Base-by-base conservation (phyloP, 2,113 vertebrate genomes). In the Psephotus haematonotus region DNA sequence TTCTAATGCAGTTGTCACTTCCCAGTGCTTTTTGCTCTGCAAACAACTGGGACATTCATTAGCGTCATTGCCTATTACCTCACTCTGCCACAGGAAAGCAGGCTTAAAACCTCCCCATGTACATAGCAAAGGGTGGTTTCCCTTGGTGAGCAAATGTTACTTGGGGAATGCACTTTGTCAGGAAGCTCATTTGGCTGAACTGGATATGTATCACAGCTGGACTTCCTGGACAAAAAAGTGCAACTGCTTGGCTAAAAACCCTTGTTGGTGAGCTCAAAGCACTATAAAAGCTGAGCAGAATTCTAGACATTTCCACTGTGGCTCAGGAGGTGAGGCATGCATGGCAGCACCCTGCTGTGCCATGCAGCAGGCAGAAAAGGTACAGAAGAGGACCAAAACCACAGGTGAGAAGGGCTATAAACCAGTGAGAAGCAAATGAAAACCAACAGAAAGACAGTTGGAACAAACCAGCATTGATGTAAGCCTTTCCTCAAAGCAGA, bases 101-200 rank as follows among this genome's bases (percentile, higher is more conserved):
- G 50, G 47, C 74, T 72, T 46, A 65, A 85, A 90, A 49, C n/a
- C 41, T 53, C 80, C 50, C 72, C 67, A 53, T 6, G 31, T 33
- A 62, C 53, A 59, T 1, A 79, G 57, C 47, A 67, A 63, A 68
- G 50, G 39, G 55, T 52, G 50, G 62, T 72, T 91, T 90, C 87
- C 82, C 35, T 19, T 60, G 72, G 44, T 8, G 17, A 90, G 84
- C 63, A 65, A 92, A 76, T 5, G 22, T 74, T 67, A 70, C 85
- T 71, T 84, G 79, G 78, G 91, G 88, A 95, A 94, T 52, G 76
- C 41, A 77, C 74, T 89, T 53, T 82, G 50, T 87, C 87, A 90
- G 83, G 88, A 95, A 91, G 67, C n/a, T 95, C 35, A 50, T 68
- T 86, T 95, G 79, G 50, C 85, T 86, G 75, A 82, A 80, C 62